Conservation (phyloP, 2,113 vertebrate genomes). For the Ovis aries region ARS-UI_Ramb_v3.0 NC_056074.1:24848001-24848500, state of each 20-base stretch:
- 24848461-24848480: neutral
- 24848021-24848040: neutral
- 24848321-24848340: neutral
- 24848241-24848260: neutral
- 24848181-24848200: neutral
- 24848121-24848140: neutral
- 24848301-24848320: neutral
- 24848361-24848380: neutral
- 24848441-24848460: neutral
- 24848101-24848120: too few relatives aligned
- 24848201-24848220: neutral
- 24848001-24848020: too few relatives aligned
- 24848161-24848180: neutral
- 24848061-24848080: neutral
- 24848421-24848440: neutral
- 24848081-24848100: neutral
- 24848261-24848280: neutral
- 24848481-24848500: neutral
- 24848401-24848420: neutral
- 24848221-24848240: neutral
- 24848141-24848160: neutral
- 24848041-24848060: neutral
- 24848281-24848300: neutral
- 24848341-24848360: neutral
- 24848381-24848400: neutral